Percentiles rank a stretch among this genome's conserved stretches.
These are phyloP conservation scores for Blastomussa wellsi DNA, from an alignment of 92 coral and sea anemone species.

Conservation along the genomic window DNA sequence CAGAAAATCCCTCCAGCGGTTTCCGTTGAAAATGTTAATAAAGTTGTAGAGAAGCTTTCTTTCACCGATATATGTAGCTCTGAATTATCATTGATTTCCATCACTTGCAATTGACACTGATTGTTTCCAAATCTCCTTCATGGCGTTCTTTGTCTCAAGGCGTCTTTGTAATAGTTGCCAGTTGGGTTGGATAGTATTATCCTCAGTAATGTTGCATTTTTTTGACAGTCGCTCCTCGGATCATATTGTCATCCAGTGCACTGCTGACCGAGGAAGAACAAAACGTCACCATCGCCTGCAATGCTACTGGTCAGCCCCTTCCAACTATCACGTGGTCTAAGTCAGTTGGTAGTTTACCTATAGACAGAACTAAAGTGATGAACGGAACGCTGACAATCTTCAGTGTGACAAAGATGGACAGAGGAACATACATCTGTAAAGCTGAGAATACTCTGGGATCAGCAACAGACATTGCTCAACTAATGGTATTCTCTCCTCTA, in stretches of 20 bases:
- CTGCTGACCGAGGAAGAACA: constrained; percentile 34
- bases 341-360: constrained; percentile 27
- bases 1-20: neutral
- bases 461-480: constrained; percentile 29
- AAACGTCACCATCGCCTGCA: constrained; percentile 32
- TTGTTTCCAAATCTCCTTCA: neutral
- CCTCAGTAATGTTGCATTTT: neutral
- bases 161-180: neutral
- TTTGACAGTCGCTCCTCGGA: constrained; percentile 23
- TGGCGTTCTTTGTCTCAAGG: neutral
- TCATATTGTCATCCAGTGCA: constrained; percentile 10
- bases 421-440: constrained; percentile 39
- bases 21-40: neutral
- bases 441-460: constrained; percentile 29
- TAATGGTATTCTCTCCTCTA: constrained; percentile 14
- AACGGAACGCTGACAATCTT: constrained; percentile 32
- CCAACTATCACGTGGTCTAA: constrained; percentile 54
- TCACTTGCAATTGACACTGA: too few species aligned
- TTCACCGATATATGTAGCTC: neutral
- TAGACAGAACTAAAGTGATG: constrained; percentile 7
- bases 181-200: neutral
- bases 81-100: too few species aligned
- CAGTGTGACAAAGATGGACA: constrained; percentile 17
- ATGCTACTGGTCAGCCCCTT: constrained; percentile 33
- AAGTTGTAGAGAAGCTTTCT: neutral